A percentile compares a stretch with the other conserved stretches of the same genome.
Conservation (phyloP, 2,113 vertebrate species). For the Psilopogon haemacephalus region DNA sequence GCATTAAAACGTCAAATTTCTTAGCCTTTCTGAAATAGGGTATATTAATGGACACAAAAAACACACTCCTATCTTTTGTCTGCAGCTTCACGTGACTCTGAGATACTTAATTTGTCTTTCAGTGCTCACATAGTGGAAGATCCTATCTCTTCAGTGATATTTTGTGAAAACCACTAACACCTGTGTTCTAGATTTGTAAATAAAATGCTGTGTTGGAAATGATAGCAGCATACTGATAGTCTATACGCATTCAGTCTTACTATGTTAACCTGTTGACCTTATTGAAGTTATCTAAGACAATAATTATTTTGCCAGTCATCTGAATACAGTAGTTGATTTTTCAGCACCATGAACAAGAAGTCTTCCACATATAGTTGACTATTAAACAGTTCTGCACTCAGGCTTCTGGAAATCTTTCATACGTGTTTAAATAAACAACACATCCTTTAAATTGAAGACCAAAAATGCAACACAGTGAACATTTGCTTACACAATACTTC, state of each 20-base stretch:
- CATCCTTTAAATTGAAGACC: neutral
- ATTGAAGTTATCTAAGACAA: neutral
- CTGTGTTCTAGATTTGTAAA: neutral
- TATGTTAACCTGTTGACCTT: neutral
- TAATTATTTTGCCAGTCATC: neutral
- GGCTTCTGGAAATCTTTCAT: neutral
- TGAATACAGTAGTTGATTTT: neutral
- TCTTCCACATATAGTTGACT: neutral
- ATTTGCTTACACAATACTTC: neutral
- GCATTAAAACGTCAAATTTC: neutral
- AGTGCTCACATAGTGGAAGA: neutral
- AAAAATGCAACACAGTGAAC: neutral
- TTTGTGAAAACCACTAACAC: neutral
- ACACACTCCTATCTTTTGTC: neutral
- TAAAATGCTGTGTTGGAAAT: neutral
- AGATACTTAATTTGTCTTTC: neutral
- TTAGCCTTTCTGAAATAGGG: neutral
- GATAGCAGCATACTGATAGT: neutral
- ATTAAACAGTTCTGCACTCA: neutral
- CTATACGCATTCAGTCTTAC: neutral
- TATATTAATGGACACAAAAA: too few species aligned
- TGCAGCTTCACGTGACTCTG: neutral
- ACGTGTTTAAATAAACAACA: neutral
- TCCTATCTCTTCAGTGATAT: neutral
- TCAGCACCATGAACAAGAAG: neutral